Percentiles rank a stretch among this genome's conserved stretches.
phyloP scores from a whole-genome alignment of 2,113 vertebrate species.

The Naja naja region DNA sequence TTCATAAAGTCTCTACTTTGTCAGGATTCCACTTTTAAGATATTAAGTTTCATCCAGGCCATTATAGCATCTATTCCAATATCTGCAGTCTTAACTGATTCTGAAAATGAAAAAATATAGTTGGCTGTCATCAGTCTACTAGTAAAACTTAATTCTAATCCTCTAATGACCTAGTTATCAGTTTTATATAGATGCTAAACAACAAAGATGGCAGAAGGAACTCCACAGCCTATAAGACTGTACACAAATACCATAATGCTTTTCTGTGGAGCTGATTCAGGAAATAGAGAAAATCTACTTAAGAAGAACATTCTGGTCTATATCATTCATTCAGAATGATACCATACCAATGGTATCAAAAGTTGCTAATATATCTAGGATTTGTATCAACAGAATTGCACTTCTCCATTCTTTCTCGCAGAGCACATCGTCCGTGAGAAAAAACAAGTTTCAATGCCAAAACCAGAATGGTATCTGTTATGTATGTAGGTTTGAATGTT shows the following conservation, averaged over 20 bases:
- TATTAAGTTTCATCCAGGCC: not conserved
- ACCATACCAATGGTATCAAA: not conserved
- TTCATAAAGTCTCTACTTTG: not conserved
- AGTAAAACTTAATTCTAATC: not conserved
- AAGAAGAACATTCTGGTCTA: not conserved
- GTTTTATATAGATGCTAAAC: not conserved
- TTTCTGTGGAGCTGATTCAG: not conserved
- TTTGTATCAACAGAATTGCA: not conserved
- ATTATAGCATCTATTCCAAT: not conserved
- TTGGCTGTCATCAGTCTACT: not conserved
- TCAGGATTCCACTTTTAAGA: not conserved
- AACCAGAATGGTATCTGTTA: not conserved
- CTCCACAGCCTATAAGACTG: not conserved
- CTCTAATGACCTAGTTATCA: not conserved
- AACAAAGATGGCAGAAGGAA: not conserved
- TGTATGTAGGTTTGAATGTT: too few relatives aligned
- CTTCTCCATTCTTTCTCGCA: not conserved
- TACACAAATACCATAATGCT: not conserved
- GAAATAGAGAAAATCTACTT: not conserved
- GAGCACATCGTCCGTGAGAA: not conserved
- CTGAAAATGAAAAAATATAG: not conserved
- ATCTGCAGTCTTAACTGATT: not conserved
- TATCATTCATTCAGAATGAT: not conserved
- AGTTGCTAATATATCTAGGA: not conserved
- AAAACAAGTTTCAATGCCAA: not conserved